Evolutionary conservation across 2,888 invertebrate species (phyloP), one percentile per base, ranked within the genome.

Genomic region (Tortrix viridana): DNA sequence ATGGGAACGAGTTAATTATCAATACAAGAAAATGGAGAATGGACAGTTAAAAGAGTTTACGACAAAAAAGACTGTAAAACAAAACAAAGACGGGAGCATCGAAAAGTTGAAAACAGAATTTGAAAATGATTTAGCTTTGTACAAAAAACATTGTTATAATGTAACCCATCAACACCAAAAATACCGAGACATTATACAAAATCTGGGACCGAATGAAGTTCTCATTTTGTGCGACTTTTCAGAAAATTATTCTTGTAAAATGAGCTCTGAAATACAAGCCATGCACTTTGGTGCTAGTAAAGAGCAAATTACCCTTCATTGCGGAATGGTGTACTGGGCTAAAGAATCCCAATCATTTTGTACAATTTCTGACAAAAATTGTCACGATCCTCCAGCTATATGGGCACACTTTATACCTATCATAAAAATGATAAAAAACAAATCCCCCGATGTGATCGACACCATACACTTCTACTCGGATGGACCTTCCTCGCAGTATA

Each of bases 261-360:
- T 26, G 26, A 26, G 26, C 26, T 26, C 26, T 46, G 71, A 75
- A 60, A 60, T 72, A 9, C 72, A 74, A 37, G 53, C 70, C 1
- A 67, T 69, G 57, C 73, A 73, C 52, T 74, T 68, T 66, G 73
- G 71, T n/a, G 71, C 69, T 14, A 67, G 70, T 6, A 69, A 72
- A 59, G 37, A 54, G 41, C 57, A 66, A 65, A 63, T 74, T 18
- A 67, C 64, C n/a, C 50, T 74, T 1, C 71, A 74, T 56, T 67
- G 66, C 37, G 71, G 69, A 12, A 68, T 71, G 62, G 57, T 71
- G 37, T 72, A 61, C 57, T 67, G 44, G 46, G 43, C 62, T 46
- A 49, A 65, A 22, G 5, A 19, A 9, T 65, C 59, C n/a, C 69
- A 71, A 61, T 71, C 69, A 20, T 71, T 71, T 62, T 66, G 60